Percentiles rank a stretch among this genome's conserved stretches.
Conservation (phyloP, 2,797 vertebrate species). For the Labroides dimidiatus region DNA sequence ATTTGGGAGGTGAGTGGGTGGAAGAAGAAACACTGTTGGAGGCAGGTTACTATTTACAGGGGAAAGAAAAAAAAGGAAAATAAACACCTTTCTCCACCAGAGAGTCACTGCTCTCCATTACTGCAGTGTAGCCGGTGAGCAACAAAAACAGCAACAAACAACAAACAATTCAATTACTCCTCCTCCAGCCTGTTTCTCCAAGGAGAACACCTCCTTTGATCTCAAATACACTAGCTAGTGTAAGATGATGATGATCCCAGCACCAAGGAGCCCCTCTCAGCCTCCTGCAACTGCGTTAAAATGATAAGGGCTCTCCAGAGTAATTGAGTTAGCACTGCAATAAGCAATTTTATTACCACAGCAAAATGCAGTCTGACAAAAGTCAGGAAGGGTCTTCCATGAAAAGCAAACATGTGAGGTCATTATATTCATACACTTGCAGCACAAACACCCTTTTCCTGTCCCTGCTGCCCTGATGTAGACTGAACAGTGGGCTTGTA, state of each 20-base stretch:
- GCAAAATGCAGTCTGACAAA: constrained; percentile 59
- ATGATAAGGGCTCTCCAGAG: constrained; percentile 73
- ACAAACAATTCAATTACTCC: constrained; percentile 84
- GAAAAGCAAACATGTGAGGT: constrained; percentile 46
- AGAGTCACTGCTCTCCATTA: constrained; percentile 65
- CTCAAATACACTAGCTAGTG: constrained; percentile 69
- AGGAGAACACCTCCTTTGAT: constrained; percentile 71
- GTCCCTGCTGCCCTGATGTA: constrained; percentile 8
- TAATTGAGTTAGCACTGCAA: constrained; percentile 74
- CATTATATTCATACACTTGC: constrained; percentile 42
- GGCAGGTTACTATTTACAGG: constrained; percentile 53
- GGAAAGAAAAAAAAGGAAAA: constrained; percentile 55
- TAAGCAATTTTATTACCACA: constrained; percentile 75
- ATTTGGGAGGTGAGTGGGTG: background rate
- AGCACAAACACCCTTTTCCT: constrained; percentile 20
- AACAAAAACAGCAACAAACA: constrained; percentile 67
- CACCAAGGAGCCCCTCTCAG: constrained; percentile 31
- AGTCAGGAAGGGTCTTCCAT: constrained; percentile 41
- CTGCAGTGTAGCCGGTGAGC: constrained; percentile 44
- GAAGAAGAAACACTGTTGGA: constrained; percentile 41
- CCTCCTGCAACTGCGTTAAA: constrained; percentile 40
- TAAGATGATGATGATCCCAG: constrained; percentile 69
- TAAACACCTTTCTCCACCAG: constrained; percentile 50
- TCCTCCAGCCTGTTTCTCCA: constrained; percentile 50
- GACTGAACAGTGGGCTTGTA: constrained; percentile 24